A percentile compares a stretch with the other conserved stretches of the same genome.
Evolutionary conservation across 37 sponge, comb jelly and placozoan genomes (phyloP).

Genomic region (Hexactinellida sp.): DNA sequence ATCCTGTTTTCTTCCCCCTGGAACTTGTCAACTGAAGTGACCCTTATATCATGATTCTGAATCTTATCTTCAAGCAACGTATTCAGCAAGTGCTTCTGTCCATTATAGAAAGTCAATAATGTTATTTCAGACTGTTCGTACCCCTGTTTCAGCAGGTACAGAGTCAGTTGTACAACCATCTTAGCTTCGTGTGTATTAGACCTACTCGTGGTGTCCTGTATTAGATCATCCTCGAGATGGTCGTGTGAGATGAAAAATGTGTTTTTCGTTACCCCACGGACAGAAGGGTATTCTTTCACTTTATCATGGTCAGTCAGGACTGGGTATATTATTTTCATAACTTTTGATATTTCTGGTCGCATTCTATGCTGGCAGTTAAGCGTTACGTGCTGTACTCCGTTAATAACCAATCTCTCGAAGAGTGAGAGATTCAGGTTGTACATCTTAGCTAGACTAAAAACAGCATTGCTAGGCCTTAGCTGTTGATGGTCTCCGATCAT

Average conservation of each 20-base stretch:
- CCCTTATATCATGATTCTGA: conserved; percentile 45
- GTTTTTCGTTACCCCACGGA: conserved; percentile 9
- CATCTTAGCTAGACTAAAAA: conserved; percentile 18
- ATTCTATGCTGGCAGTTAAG: conserved; percentile 24
- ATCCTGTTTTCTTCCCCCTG: conserved; percentile 94
- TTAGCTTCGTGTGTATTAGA: conserved; percentile 19
- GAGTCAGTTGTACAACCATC: background rate
- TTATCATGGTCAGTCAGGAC: background rate
- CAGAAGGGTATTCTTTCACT: background rate
- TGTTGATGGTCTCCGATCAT: conserved; percentile 36
- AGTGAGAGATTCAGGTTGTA: conserved; percentile 28
- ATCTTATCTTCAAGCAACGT: conserved; percentile 22
- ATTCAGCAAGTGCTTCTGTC: conserved; percentile 51
- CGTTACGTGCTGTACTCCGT: conserved; percentile 3
- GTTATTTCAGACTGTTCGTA: conserved; percentile 50
- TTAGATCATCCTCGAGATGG: background rate
- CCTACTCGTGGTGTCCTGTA: background rate
- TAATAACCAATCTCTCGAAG: conserved; percentile 21
- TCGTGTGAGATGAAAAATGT: conserved; percentile 17
- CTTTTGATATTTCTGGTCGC: conserved; percentile 27
- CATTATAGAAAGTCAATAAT: conserved; percentile 69
- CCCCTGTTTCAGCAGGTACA: conserved; percentile 51
- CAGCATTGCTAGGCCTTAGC: conserved; percentile 18
- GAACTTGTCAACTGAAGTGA: conserved; percentile 74
- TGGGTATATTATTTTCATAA: background rate